Evolutionary conservation across 92 coral and sea anemone species (phyloP).

Genomic region (Bergia sp.): DNA sequence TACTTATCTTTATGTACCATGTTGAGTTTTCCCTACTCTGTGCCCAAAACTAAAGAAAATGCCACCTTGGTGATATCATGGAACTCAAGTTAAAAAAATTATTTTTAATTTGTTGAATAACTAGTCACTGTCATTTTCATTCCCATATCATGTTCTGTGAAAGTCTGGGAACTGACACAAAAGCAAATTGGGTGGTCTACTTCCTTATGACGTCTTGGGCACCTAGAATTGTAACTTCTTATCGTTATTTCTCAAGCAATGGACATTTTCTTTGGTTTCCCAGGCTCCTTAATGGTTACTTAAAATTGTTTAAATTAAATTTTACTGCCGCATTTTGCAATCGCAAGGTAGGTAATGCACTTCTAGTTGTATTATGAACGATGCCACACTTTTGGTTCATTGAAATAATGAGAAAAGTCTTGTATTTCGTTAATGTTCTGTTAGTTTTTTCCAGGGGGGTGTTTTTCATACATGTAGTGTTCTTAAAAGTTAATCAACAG

Average conservation of each 20-base stretch:
- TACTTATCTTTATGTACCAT: no score
- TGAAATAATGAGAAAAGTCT: neutral
- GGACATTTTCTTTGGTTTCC: neutral
- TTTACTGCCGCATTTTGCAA: slow-evolving; percentile 13
- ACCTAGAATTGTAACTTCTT: neutral
- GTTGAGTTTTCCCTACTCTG: no score
- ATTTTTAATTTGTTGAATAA: no score
- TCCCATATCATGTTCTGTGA: no score
- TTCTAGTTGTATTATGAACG: neutral
- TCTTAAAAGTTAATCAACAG: no score
- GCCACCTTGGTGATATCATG: no score
- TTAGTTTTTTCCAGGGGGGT: neutral
- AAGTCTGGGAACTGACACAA: neutral
- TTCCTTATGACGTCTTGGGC: neutral
- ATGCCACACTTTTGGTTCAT: neutral
- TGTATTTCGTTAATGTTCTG: neutral
- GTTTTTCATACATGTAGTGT: no score
- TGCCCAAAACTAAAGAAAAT: no score
- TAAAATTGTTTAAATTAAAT: neutral
- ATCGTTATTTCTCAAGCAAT: neutral
- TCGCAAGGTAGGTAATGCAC: slow-evolving; percentile 32
- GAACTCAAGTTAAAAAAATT: no score
- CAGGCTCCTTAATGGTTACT: neutral
- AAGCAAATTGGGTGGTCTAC: neutral
- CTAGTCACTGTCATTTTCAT: no score